phyloP scores from a whole-genome alignment of 2,113 vertebrate genomes.

The Charina bottae region DNA sequence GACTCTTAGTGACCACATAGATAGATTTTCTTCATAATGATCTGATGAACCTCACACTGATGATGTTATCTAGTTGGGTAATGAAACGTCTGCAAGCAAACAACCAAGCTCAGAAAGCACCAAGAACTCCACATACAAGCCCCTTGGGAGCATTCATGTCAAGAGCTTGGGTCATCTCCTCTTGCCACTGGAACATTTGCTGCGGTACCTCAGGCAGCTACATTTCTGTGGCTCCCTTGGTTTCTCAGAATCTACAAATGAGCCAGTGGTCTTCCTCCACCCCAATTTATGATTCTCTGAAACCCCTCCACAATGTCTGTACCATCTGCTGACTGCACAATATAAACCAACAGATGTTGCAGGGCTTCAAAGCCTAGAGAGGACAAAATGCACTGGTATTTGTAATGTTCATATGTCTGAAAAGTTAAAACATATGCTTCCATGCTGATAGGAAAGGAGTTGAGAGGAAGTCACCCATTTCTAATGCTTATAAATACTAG shows the following conservation, averaged over 20 bases:
- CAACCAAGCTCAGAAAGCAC: not conserved
- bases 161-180: not conserved
- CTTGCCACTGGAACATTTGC: not conserved
- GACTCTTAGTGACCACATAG: not conserved
- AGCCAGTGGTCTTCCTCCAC: slow-evolving; percentile 62
- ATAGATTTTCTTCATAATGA: not conserved
- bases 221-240: not conserved
- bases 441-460: slow-evolving; percentile 48
- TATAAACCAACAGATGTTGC: slow-evolving; percentile 70
- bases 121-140: not conserved
- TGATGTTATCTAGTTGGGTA: not conserved
- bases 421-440: slow-evolving; percentile 71
- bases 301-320: slow-evolving; percentile 48
- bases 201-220: not conserved
- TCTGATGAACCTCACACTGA: not conserved
- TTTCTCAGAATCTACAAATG: slow-evolving; percentile 44
- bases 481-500: slow-evolving; percentile 88
- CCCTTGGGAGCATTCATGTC: not conserved
- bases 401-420: slow-evolving; percentile 65
- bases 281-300: slow-evolving; percentile 68
- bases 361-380: slow-evolving; percentile 65
- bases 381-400: slow-evolving; percentile 65
- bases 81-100: not conserved
- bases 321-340: slow-evolving; percentile 69
- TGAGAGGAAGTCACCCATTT: slow-evolving; percentile 44